Evolutionary conservation across 2,888 invertebrate species (phyloP).

Genomic region (Drosophila lutescens): DNA sequence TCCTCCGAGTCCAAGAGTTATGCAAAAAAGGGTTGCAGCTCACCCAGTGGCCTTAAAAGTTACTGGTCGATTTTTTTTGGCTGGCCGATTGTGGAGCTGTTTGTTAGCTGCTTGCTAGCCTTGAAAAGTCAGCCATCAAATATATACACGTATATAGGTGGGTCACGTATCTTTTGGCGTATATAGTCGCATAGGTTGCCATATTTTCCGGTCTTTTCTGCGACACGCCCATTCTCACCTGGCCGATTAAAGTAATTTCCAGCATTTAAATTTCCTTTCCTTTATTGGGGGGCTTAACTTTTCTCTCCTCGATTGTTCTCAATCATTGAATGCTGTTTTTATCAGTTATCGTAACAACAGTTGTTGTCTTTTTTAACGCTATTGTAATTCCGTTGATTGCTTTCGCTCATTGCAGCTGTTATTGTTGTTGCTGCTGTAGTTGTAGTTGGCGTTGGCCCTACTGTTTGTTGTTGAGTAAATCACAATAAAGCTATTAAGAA

Average conservation of each 20-base stretch:
- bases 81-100: slow-evolving; percentile 10
- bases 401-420: slow-evolving; percentile 48
- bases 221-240: slow-evolving; percentile 29
- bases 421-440: slow-evolving; percentile 13
- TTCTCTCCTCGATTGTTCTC: slow-evolving; percentile 56
- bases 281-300: slow-evolving; percentile 44
- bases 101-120: slow-evolving; percentile 20
- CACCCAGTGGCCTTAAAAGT: slow-evolving; percentile 40
- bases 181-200: slow-evolving; percentile 1
- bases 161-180: slow-evolving; percentile 7
- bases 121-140: slow-evolving; percentile 27
- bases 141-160: not conserved
- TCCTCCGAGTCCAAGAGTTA: slow-evolving; percentile 2
- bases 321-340: slow-evolving; percentile 65
- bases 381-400: slow-evolving; percentile 77
- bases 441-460: slow-evolving; percentile 29
- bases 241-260: slow-evolving; percentile 30
- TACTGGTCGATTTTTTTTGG: slow-evolving; percentile 3
- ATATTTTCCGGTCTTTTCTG: slow-evolving; percentile 16
- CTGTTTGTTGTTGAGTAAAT: slow-evolving; percentile 72
- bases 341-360: slow-evolving; percentile 32
- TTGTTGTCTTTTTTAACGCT: slow-evolving; percentile 73
- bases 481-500: slow-evolving; percentile 81
- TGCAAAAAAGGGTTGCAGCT: slow-evolving; percentile 32
- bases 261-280: slow-evolving; percentile 27